Evolutionary conservation across 2,113 vertebrate genomes (phyloP).

Genomic region (Lepisosteus oculatus): DNA sequence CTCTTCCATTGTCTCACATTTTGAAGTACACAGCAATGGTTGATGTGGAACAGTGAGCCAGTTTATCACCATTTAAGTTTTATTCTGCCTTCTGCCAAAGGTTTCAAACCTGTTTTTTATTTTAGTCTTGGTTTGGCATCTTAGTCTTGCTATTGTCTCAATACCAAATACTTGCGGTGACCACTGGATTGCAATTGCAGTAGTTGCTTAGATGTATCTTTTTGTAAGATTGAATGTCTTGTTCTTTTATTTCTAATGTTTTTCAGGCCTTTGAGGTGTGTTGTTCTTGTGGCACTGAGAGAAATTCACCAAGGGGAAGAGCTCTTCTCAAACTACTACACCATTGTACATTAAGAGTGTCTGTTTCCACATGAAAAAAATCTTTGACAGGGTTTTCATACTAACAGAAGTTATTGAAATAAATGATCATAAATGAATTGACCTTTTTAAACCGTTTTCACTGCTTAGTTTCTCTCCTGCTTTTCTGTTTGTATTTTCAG

Average conservation of each 20-base stretch:
- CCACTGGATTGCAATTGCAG: too few relatives aligned
- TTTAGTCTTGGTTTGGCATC: neutral
- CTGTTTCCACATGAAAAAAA: neutral
- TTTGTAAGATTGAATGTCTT: neutral
- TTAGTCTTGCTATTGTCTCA: neutral
- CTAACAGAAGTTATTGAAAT: too few relatives aligned
- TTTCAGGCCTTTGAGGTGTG: slow-evolving; percentile 75
- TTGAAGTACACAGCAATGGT: too few relatives aligned
- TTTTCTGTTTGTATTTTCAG: too few relatives aligned
- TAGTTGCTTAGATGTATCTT: neutral
- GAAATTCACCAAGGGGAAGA: slow-evolving; percentile 83
- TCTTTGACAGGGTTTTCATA: too few relatives aligned
- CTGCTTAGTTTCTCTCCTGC: too few relatives aligned
- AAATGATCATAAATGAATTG: too few relatives aligned
- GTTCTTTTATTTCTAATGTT: neutral
- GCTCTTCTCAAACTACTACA: slow-evolving; percentile 94
- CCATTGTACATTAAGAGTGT: slow-evolving; percentile 68
- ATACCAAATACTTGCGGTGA: neutral
- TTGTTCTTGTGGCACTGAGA: slow-evolving; percentile 81
- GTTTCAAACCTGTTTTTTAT: neutral
- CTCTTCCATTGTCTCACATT: too few relatives aligned
- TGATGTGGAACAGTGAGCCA: too few relatives aligned
- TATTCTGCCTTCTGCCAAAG: neutral
- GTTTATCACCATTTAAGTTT: neutral
- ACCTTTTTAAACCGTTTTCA: too few relatives aligned